Evolutionary conservation across 2,797 vertebrate species (phyloP).

Genomic region (Channallabes apus): DNA sequence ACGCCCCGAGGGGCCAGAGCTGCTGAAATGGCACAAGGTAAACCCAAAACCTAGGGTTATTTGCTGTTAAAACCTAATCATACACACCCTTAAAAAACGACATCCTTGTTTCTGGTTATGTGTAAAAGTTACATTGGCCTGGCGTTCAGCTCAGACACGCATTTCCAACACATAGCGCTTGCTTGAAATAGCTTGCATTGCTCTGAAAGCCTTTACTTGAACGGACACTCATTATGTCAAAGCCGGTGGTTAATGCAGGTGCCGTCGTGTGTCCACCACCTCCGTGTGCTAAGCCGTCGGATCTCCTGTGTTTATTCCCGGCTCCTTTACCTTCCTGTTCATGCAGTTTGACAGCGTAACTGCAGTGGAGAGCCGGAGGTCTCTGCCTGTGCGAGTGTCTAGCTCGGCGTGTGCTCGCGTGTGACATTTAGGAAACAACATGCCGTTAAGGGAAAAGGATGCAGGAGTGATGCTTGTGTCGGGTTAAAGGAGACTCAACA

Average conservation of each 20-base stretch:
- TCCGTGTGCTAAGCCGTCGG: conserved; percentile 46
- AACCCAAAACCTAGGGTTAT: too few species aligned
- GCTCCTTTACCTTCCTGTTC: conserved; percentile 55
- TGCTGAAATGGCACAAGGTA: too few species aligned
- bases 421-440: conserved; percentile 56
- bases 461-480: conserved; percentile 2
- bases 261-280: conserved; percentile 35
- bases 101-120: neutral
- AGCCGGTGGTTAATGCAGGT: conserved; percentile 52
- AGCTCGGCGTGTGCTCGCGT: conserved; percentile 47
- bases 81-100: neutral
- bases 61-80: too few species aligned
- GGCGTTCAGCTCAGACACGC: neutral
- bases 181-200: conserved; percentile 18
- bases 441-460: conserved; percentile 50
- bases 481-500: neutral
- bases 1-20: too few species aligned
- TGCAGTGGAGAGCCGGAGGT: conserved; percentile 59
- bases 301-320: conserved; percentile 60
- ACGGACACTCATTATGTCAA: conserved; percentile 47
- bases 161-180: conserved; percentile 20
- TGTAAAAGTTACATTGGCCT: neutral
- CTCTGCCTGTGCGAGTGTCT: conserved; percentile 39
- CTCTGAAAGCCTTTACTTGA: conserved; percentile 49
- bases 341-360: conserved; percentile 66